These are phyloP conservation scores for Cantharis lateralis DNA, from an alignment of 2,888 invertebrate species.

Conservation along the genomic window DNA sequence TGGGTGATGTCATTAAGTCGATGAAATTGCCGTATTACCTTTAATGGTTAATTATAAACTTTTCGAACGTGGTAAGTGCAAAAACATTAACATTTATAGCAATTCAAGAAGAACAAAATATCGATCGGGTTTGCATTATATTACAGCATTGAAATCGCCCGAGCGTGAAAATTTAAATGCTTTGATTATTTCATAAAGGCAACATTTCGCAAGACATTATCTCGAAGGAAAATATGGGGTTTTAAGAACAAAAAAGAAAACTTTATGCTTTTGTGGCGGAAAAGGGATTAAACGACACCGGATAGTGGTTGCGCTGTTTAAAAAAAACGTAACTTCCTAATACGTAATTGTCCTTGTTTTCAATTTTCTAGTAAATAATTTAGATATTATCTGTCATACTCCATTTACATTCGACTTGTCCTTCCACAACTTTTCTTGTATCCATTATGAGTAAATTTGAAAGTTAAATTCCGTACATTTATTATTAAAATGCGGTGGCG, in stretches of 20 bases:
- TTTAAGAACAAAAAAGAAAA: neutral
- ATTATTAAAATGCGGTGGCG: slow-evolving; percentile 4
- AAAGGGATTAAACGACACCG: neutral
- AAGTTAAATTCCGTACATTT: slow-evolving; percentile 16
- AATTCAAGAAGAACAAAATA: neutral
- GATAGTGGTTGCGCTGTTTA: neutral
- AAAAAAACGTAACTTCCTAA: neutral
- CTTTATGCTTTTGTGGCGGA: neutral
- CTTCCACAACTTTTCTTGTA: slow-evolving; percentile 11
- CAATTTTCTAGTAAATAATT: neutral
- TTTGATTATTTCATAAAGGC: neutral
- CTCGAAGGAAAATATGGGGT: neutral
- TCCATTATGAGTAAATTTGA: slow-evolving; percentile 10
- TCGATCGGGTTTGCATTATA: neutral
- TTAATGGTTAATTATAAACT: neutral
- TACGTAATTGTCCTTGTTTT: neutral
- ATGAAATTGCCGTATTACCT: neutral
- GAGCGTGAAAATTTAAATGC: neutral
- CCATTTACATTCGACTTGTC: slow-evolving; percentile 13
- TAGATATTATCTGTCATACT: slow-evolving; percentile 6
- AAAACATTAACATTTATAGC: neutral
- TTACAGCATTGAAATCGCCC: neutral
- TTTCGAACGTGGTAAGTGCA: neutral
- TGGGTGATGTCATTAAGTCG: neutral
- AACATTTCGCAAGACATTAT: neutral